These are phyloP conservation scores for Rapana venosa DNA, from an alignment of 2,888 invertebrate species.

Conservation along the genomic window DNA sequence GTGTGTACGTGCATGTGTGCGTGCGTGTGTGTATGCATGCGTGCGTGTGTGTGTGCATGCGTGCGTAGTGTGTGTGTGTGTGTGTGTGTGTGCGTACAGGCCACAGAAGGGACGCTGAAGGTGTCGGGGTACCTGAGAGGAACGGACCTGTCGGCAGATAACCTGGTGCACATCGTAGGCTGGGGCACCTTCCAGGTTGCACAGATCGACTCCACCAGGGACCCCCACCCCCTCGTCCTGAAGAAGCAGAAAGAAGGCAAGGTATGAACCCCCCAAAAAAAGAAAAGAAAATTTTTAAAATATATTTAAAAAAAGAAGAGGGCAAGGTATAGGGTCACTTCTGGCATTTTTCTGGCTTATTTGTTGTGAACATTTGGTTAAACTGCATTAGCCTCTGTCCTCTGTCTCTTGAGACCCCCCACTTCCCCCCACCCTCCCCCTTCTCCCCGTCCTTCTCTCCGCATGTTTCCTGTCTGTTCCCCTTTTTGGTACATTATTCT, in stretches of 20 bases:
- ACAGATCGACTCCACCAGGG: slow-evolving; percentile 82
- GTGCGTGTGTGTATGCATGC: not conserved
- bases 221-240: slow-evolving; percentile 71
- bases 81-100: slow-evolving; percentile 59
- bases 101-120: slow-evolving; percentile 78
- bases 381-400: too few species aligned
- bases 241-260: not conserved
- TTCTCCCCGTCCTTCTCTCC: too few species aligned
- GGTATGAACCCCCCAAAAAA: too few species aligned
- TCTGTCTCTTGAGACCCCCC: too few species aligned
- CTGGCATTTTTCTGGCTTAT: too few species aligned
- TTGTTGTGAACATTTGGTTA: too few species aligned
- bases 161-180: slow-evolving; percentile 93
- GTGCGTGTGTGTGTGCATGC: not conserved
- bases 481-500: not conserved
- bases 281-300: too few species aligned
- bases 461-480: too few species aligned
- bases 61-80: too few species aligned
- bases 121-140: slow-evolving; percentile 93
- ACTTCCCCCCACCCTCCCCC: too few species aligned
- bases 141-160: slow-evolving; percentile 89
- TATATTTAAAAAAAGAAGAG: too few species aligned
- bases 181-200: slow-evolving; percentile 94
- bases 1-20: not conserved
- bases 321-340: too few species aligned